Percentiles rank a stretch among this genome's conserved stretches.
Evolutionary conservation across 2,113 vertebrate genomes (phyloP).

Genomic region (human): DNA sequence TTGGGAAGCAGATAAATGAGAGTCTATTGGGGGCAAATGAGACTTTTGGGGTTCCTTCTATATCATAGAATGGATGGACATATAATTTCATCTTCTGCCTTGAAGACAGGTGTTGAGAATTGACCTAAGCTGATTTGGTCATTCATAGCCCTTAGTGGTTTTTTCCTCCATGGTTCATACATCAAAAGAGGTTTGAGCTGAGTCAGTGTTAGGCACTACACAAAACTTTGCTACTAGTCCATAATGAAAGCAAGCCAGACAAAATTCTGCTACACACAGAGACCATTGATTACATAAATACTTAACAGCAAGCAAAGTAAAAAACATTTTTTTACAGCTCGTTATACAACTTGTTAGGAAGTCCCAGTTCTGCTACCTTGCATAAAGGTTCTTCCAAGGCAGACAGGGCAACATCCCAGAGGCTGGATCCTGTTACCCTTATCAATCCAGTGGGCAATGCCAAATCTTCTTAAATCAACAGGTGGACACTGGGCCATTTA

Average conservation of each 20-base stretch:
- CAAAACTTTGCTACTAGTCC: not conserved
- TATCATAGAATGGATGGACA: not conserved
- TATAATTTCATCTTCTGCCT: not conserved
- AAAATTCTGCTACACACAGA: not conserved
- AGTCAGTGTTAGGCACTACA: not conserved
- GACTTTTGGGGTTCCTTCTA: not conserved
- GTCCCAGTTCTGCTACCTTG: not conserved
- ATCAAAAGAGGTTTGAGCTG: not conserved
- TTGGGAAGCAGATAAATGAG: not conserved
- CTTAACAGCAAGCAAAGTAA: not conserved
- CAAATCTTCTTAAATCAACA: not conserved
- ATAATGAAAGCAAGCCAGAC: not conserved
- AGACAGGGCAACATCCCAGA: not conserved
- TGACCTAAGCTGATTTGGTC: not conserved
- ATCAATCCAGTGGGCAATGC: not conserved
- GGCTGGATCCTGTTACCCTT: not conserved
- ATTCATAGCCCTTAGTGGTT: not conserved
- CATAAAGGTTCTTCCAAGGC: not conserved
- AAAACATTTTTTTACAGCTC: not conserved
- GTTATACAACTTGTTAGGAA: not conserved
- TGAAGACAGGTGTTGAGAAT: not conserved
- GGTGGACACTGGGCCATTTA: not conserved
- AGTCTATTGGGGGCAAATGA: not conserved
- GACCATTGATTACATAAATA: not conserved
- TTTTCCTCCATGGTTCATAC: not conserved